These are phyloP conservation scores for Sepioteuthis lessoniana DNA, from an alignment of 2,888 invertebrate species.

Conservation along the genomic window DNA sequence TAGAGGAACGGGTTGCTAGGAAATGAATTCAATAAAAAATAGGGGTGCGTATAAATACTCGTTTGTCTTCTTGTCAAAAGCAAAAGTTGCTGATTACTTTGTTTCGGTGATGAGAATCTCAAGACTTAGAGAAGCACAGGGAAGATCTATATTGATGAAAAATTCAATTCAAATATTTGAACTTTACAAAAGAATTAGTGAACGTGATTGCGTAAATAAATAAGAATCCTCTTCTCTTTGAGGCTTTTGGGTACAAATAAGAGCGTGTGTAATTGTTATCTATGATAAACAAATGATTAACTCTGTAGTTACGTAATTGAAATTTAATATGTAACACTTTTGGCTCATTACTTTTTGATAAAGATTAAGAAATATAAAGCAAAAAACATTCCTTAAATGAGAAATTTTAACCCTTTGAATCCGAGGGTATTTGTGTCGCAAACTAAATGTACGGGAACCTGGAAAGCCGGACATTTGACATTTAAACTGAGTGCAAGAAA, in stretches of 20 bases:
- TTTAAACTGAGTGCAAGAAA: no score
- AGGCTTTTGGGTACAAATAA: not conserved
- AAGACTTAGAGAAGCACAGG: not conserved
- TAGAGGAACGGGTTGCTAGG: not conserved
- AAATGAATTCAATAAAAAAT: not conserved
- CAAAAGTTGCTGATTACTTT: not conserved
- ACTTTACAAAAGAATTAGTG: not conserved
- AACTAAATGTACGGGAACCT: no score
- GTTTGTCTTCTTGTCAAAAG: not conserved
- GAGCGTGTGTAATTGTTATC: no score
- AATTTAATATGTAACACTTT: no score
- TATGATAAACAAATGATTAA: no score
- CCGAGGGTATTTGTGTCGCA: no score
- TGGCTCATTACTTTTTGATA: no score
- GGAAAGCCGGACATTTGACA: no score
- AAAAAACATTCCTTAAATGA: no score
- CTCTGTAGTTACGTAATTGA: no score
- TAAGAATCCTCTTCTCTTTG: not conserved
- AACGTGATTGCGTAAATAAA: not conserved
- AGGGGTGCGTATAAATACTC: not conserved
- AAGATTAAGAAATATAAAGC: no score
- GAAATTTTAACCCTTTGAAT: no score
- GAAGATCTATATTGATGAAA: not conserved
- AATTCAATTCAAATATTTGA: not conserved
- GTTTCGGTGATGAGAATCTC: not conserved